These are phyloP conservation scores for Cerastis leucographa DNA, from an alignment of 2,888 invertebrate genomes.

Conservation along the genomic window DNA sequence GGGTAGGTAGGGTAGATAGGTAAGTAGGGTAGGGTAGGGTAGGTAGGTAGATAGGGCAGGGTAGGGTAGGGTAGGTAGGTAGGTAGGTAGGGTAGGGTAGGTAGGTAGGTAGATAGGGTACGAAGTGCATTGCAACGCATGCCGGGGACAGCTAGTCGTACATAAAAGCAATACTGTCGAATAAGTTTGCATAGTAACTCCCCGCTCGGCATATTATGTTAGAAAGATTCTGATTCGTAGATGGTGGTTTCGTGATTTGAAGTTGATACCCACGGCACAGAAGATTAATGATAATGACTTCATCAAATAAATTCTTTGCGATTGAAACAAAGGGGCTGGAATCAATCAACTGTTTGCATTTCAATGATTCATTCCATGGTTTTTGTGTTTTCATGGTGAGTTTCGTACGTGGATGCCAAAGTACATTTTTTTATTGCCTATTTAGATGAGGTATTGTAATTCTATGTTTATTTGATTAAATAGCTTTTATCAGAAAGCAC, in stretches of 20 bases:
- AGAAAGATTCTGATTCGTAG: neutral
- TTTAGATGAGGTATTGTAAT: neutral
- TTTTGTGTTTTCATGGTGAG: neutral
- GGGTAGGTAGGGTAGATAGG: too few species aligned
- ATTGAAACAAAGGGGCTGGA: slow-evolving; percentile 2
- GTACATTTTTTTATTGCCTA: too few species aligned
- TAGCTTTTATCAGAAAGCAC: too few species aligned
- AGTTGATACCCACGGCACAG: too few species aligned
- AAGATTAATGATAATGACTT: slow-evolving; percentile 14
- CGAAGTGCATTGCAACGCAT: too few species aligned
- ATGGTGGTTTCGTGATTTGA: neutral
- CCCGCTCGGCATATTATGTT: neutral
- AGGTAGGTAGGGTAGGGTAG: too few species aligned
- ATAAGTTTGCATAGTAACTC: neutral
- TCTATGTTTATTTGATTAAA: neutral
- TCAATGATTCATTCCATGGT: slow-evolving; percentile 8
- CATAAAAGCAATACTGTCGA: too few species aligned
- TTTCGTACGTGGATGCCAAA: neutral
- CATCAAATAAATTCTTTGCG: slow-evolving; percentile 12
- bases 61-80: too few species aligned
- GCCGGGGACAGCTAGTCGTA: too few species aligned
- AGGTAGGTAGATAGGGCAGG: too few species aligned
- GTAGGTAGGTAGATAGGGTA: too few species aligned
- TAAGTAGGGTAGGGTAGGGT: too few species aligned
- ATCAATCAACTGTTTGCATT: slow-evolving; percentile 30